Base-by-base conservation (phyloP, 2,113 vertebrate genomes). In the Lepidothrix coronata region DNA sequence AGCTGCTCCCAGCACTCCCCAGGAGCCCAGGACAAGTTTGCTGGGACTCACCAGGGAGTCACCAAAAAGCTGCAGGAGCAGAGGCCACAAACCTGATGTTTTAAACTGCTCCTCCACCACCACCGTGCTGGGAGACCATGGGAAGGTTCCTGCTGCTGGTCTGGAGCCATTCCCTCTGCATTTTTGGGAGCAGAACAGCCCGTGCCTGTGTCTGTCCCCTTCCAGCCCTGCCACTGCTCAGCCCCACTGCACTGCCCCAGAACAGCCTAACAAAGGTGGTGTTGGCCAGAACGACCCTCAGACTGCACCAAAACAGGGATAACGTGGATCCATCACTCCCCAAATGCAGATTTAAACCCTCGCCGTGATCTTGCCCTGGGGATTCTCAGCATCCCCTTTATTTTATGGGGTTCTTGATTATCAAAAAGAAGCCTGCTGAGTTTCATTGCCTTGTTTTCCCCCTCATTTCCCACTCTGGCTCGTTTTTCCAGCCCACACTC, bases 1-100 rank as follows among this genome's bases (percentile, higher is more conserved):
- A 43, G 22, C n/a, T 20, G 33, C 33, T 62, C 41, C 4, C 0
- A 65, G 66, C 14, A 0, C 37, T 35, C 30, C 2, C 1, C 9
- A 0, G 7, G 15, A 24, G 15, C 77, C 46, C 72, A 8, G 33
- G 22, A 31, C 33, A n/a, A 15, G 20, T 22, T 46, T 55, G 35
- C 25, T 25, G 37, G 58, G 17, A 37, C 31, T 70, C 67, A 25
- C 8, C 19, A 13, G n/a, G 27, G 31, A 39, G 35, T 14, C 62
- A 11, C 67, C 62, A 46, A 43, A 70, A 21, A 20, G 54, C 58
- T 72, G 39, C 48, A 54, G 65, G 52, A 62, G 22, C 37, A 71
- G 16, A 70, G 52, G 52, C 37, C 57, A 5, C 10, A 46, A 44
- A 62, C 52, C 63, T 28, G 27, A 19, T 27, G 16, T 46, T 43